A percentile compares a stretch with the other conserved stretches of the same genome.
Evolutionary conservation across 2,797 vertebrate genomes (phyloP).

Genomic region (Bucorvus abyssinicus): DNA sequence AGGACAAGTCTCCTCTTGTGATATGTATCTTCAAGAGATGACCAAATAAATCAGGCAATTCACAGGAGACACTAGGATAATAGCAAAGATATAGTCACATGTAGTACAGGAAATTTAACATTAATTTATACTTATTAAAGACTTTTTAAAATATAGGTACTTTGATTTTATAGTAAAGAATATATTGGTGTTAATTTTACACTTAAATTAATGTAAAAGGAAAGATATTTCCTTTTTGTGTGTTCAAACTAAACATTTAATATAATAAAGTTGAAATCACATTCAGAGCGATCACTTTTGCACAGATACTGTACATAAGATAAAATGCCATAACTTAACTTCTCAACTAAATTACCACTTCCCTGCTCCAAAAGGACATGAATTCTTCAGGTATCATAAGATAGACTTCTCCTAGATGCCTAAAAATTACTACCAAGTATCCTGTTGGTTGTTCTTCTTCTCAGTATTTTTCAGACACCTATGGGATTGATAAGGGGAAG

Average conservation of each 20-base stretch:
- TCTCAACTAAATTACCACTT: neutral
- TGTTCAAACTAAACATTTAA: neutral
- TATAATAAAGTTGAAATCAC: neutral
- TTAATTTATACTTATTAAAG: neutral
- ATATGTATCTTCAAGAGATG: conserved; percentile 17
- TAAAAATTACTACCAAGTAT: neutral
- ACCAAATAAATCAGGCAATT: conserved; percentile 16
- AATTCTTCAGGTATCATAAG: neutral
- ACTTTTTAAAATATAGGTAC: neutral
- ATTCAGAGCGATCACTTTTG: neutral
- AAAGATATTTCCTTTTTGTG: neutral
- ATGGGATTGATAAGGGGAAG: neutral
- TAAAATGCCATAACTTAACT: neutral
- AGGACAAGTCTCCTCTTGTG: neutral
- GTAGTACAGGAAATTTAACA: neutral
- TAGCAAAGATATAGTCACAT: neutral
- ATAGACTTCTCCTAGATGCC: neutral
- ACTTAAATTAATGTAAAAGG: neutral
- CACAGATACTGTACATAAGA: neutral
- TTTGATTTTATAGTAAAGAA: neutral
- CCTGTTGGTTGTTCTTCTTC: neutral
- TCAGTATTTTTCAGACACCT: neutral
- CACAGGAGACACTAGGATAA: neutral
- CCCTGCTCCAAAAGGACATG: neutral
- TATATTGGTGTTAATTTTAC: neutral